These are phyloP conservation scores for Papilio demoleus DNA, from an alignment of 2,888 invertebrate genomes.

Conservation along the genomic window DNA sequence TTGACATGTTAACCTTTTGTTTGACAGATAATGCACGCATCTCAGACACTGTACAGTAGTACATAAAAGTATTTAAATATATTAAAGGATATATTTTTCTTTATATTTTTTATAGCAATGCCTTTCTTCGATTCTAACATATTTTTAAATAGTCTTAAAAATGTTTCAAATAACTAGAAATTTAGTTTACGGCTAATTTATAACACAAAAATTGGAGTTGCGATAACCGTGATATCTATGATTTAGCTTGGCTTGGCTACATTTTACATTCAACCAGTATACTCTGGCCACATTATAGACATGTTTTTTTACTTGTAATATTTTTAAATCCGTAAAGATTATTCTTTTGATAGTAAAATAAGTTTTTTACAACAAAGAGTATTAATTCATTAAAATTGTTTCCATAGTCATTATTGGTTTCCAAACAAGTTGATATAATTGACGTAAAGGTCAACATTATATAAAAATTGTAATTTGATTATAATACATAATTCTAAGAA, in stretches of 20 bases:
- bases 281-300: too few relatives aligned
- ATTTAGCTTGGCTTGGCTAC: too few relatives aligned
- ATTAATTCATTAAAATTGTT: neutral
- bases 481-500: constrained; percentile 12
- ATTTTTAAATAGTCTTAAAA: neutral
- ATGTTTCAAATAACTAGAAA: too few relatives aligned
- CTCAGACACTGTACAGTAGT: constrained; percentile 9
- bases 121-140: too few relatives aligned
- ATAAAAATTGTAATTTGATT: constrained; percentile 17
- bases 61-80: constrained; percentile 20
- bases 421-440: constrained; percentile 21
- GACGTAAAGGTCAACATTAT: constrained; percentile 32
- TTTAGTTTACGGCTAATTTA: too few relatives aligned
- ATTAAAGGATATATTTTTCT: constrained; percentile 1
- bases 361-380: constrained; percentile 13
- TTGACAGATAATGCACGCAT: constrained; percentile 38
- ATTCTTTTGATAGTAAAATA: neutral
- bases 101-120: neutral
- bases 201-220: too few relatives aligned
- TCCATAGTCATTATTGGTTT: constrained; percentile 16
- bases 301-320: too few relatives aligned
- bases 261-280: too few relatives aligned
- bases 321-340: neutral
- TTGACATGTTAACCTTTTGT: constrained; percentile 35
- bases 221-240: too few relatives aligned